These are phyloP conservation scores for Albula glossodonta DNA, from an alignment of 2,113 vertebrate genomes.

Conservation along the genomic window DNA sequence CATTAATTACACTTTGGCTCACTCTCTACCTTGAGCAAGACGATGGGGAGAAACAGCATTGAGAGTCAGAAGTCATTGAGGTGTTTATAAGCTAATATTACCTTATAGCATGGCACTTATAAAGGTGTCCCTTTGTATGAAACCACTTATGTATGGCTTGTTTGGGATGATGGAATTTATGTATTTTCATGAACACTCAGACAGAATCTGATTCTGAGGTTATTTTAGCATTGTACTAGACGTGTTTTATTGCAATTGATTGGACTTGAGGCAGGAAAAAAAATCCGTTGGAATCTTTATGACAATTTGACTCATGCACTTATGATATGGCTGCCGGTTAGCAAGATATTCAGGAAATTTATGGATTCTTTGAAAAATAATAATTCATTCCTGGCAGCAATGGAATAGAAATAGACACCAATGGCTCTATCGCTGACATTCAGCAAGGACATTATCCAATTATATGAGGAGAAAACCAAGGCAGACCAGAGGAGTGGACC, in stretches of 20 bases:
- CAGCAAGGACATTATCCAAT: neutral
- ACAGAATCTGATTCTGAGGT: neutral
- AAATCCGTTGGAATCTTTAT: no score
- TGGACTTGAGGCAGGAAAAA: neutral
- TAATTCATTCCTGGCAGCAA: neutral
- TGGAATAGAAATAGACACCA: neutral
- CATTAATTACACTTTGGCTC: constrained; percentile 19
- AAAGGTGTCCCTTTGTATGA: neutral
- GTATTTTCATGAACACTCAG: neutral
- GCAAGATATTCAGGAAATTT: neutral
- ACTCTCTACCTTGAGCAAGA: constrained; percentile 2
- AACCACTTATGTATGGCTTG: neutral
- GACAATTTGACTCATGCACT: no score
- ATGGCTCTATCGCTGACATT: neutral
- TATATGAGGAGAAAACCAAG: neutral
- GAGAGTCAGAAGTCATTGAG: neutral
- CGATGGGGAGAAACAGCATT: constrained; percentile 17
- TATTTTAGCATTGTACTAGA: neutral
- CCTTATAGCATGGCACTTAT: no score
- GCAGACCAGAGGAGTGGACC: neutral
- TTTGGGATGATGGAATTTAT: no score
- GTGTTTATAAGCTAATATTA: no score
- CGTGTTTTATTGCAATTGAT: neutral
- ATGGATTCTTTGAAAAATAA: neutral
- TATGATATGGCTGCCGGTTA: neutral